Evolutionary conservation across 35 echinoderm and acorn worm species (phyloP), one percentile per base, ranked within the genome.

Genomic region (Diadema setosum): DNA sequence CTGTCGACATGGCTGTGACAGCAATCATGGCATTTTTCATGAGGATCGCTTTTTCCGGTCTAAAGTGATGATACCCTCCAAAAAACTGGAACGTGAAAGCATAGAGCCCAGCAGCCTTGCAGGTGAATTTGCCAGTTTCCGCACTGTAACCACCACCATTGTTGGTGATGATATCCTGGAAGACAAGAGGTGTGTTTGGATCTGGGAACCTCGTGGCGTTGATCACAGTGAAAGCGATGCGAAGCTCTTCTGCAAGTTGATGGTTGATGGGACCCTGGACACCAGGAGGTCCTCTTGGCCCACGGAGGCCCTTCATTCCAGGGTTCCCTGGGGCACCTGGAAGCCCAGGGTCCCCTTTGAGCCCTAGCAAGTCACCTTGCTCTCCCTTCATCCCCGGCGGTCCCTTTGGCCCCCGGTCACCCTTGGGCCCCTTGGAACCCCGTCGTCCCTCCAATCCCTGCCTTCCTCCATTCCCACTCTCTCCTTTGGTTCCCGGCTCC

Each of bases 71-170:
- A 0, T 78, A 78, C 37, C 73, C 73, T n/a, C 73, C 73, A 23
- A 78, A 78, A 42, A 78, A 44, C 16, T 78, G 73, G 37, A 78
- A 78, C 14, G 73, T 78, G n/a, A 78, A 78, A 3, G 73, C 73
- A 25, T 78, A 78, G 3, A 78, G 40, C 3, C 73, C 73, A 2
- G 73, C 37, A 2, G 73, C 73, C 33, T 42, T 78, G 40, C 73
- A 78, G 7, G 73, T 78, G 36, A 78, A 78, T 78, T 44, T 78
- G n/a, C 73, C 73, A 39, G 73, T 78, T 1, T 78, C 73, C n/a
- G 29, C n/a, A 44, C 37, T 20, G 34, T 78, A 78, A 36, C 73
- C 73, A 35, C 44, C 40, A 7, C 73, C 73, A 25, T 33, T 41
- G n/a, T 78, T 78, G 44, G 34, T 78, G 35, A 78, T 0, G 0